These are phyloP conservation scores for Drosophila paramelanica DNA, from an alignment of 2,888 invertebrate genomes.

Conservation along the genomic window DNA sequence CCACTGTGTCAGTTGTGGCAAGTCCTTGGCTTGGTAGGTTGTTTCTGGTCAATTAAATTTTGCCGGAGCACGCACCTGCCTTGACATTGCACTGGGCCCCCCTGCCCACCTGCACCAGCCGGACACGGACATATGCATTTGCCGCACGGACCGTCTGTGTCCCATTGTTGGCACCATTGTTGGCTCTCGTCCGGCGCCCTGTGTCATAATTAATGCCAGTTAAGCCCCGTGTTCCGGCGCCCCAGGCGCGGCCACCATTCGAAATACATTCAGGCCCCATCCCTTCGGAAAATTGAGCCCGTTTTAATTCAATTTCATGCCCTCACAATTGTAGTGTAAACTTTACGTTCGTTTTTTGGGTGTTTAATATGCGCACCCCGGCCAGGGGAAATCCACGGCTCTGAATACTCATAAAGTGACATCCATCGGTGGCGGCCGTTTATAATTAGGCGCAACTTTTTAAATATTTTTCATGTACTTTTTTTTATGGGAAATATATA, in stretches of 20 bases:
- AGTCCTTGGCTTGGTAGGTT: constrained; percentile 44
- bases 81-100: constrained; percentile 34
- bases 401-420: constrained; percentile 72
- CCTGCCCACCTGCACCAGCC: not conserved
- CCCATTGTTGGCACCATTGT: constrained; percentile 35
- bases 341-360: constrained; percentile 44
- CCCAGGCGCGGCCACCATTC: constrained; percentile 62
- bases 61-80: constrained; percentile 59
- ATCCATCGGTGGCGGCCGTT: constrained; percentile 58
- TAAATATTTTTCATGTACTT: constrained; percentile 36
- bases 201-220: constrained; percentile 79
- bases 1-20: constrained; percentile 76
- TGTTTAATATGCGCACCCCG: constrained; percentile 50
- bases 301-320: constrained; percentile 72
- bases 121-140: constrained; percentile 54
- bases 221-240: constrained; percentile 72
- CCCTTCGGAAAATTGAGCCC: constrained; percentile 10
- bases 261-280: constrained; percentile 18
- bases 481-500: constrained; percentile 52
- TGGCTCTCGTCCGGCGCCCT: constrained; percentile 32
- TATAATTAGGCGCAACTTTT: constrained; percentile 77
- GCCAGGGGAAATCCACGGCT: constrained; percentile 22
- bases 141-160: constrained; percentile 44
- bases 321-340: constrained; percentile 58
- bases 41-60: constrained; percentile 73